Conservation (phyloP, 2,113 vertebrate genomes). For the Oreochromis tanganicae region DNA sequence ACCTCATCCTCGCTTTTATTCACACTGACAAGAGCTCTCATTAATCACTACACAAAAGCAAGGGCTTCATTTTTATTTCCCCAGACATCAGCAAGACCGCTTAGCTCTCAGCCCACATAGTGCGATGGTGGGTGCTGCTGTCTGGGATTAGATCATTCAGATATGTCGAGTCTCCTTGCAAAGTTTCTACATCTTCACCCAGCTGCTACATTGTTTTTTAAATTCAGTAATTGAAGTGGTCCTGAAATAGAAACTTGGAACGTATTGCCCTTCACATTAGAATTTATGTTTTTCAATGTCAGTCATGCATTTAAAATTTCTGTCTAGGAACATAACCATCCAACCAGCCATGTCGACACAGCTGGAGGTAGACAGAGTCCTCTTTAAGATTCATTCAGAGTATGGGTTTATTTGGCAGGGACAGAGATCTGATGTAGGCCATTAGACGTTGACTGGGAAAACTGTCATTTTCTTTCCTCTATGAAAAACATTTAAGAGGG, state of each 20-base stretch:
- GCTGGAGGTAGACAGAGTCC: background rate
- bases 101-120: background rate
- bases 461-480: background rate
- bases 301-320: background rate
- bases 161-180: background rate
- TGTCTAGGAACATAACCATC: background rate
- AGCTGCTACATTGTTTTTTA: background rate
- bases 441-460: constrained; percentile 4
- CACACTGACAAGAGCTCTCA: constrained; percentile 19
- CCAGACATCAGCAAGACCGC: constrained; percentile 3
- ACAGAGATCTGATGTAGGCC: background rate
- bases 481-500: background rate
- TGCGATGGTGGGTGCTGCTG: background rate
- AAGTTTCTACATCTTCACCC: background rate
- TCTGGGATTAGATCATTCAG: background rate
- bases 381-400: background rate
- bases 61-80: constrained; percentile 15
- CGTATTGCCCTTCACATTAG: no score
- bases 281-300: background rate
- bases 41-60: constrained; percentile 37
- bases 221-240: background rate
- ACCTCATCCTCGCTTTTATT: constrained; percentile 12
- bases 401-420: constrained; percentile 3
- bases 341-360: background rate
- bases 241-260: background rate